Base-by-base conservation (phyloP, 1,140 invertebrate genomes). In the Ectropis grisescens region DNA sequence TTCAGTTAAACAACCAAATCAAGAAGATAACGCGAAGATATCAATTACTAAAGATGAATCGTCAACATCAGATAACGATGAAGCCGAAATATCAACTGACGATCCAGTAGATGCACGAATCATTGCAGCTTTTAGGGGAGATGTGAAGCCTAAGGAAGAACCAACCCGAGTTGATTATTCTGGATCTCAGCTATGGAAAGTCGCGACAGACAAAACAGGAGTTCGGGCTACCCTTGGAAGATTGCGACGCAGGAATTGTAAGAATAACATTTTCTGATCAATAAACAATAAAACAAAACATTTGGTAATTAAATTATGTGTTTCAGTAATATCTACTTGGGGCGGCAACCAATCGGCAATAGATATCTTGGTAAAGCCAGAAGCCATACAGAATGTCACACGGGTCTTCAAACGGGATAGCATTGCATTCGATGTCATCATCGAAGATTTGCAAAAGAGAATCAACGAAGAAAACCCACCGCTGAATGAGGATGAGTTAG, bases 401-500 rank as follows among this genome's bases (percentile, higher is more conserved):
- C 58, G 82, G 33, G 61, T 79, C 13, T 78, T 89, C 3, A 74
- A 72, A 9, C 52, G 80, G 1, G 83, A 86, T 12, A 83, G 85
- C 24, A 86, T 92, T 26, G 68, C 84, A 5, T 92, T 86, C 42
- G 82, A 88, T 4, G 70, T 93, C 1, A 64, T 91, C 6, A 92
- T 93, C 49, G 84, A 89, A 8, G 88, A 93, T 70, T 50, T 94
- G 12, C 91, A 94, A 60, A 83, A 85, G 44, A 88, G 89, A 4
- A 93, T 94, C 15, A 86, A 93, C 46, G 84, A 87, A 41, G 91
- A 93, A 75, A 94, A 93, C 75, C 90, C 90, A 13, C 79, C 85
- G 1, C 70, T 87, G 1, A 84, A 86, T 5, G 84, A 88, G 52
- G 86, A 88, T 31, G 83, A 89, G 58, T 71, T 86, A 8, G 85